Percentiles rank a stretch among this genome's conserved stretches.
Evolutionary conservation across 2,888 invertebrate species (phyloP).

Genomic region (Agrilus mali): DNA sequence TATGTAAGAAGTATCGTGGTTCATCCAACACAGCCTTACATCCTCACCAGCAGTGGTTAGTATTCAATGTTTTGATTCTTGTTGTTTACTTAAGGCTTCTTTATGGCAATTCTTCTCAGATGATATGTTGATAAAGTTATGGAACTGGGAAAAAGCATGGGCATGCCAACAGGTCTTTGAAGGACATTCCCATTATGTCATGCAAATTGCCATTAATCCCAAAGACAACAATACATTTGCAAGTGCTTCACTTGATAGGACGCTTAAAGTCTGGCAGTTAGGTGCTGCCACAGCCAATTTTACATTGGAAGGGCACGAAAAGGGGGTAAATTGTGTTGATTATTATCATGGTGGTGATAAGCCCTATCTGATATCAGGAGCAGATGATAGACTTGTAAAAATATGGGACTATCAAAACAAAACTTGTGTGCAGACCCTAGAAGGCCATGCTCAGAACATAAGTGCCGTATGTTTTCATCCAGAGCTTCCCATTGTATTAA

Average conservation of each 20-base stretch:
- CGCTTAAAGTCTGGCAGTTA: constrained; percentile 96
- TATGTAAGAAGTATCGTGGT: constrained; percentile 93
- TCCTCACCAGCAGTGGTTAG: constrained; percentile 91
- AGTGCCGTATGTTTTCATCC: constrained; percentile 96
- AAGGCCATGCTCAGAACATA: constrained; percentile 95
- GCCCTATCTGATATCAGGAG: constrained; percentile 96
- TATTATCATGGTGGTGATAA: constrained; percentile 99
- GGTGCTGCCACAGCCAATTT: constrained; percentile 97
- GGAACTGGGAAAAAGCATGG: constrained; percentile 99
- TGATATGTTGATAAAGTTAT: constrained; percentile 95
- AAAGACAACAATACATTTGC: constrained; percentile 99
- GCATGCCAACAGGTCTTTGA: constrained; percentile 97
- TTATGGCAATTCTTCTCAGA: constrained; percentile 44
- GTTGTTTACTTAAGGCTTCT: neutral
- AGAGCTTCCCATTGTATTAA: constrained; percentile 90
- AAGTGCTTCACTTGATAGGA: constrained; percentile 95
- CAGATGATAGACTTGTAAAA: constrained; percentile 94
- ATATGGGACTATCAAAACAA: constrained; percentile 99
- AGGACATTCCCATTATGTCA: constrained; percentile 98
- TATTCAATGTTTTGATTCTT: constrained; percentile 15
- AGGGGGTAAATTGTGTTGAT: constrained; percentile 98
- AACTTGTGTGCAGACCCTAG: constrained; percentile 96
- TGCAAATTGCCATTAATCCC: constrained; percentile 99
- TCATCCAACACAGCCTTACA: constrained; percentile 94
- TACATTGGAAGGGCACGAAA: constrained; percentile 95